Conservation (phyloP, 1,140 invertebrate genomes). For the Anastrepha obliqua region DNA sequence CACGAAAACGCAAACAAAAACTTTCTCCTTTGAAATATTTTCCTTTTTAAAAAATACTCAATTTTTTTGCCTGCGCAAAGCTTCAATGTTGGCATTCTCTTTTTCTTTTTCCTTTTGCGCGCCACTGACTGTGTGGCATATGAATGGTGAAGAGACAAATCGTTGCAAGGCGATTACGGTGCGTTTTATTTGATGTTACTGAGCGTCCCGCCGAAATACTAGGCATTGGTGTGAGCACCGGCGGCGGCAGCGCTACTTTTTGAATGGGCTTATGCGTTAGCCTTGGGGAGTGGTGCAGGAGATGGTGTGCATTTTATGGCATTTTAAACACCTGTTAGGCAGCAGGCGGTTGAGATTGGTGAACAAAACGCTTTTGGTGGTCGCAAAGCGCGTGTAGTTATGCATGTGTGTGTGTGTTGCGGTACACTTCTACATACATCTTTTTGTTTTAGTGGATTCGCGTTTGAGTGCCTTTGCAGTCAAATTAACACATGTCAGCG, state of each 20-base stretch:
- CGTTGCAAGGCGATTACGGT: background rate
- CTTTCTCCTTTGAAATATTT: constrained; percentile 7
- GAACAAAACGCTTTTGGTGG: too few species aligned
- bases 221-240: background rate
- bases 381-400: too few species aligned
- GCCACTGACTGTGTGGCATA: background rate
- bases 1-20: background rate
- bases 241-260: background rate
- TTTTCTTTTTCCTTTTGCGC: background rate
- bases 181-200: background rate
- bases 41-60: background rate
- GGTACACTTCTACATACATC: too few species aligned
- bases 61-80: background rate
- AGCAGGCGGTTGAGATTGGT: background rate
- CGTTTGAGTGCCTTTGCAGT: background rate
- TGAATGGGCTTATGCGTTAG: background rate
- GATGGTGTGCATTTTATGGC: too few species aligned
- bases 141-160: background rate
- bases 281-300: background rate
- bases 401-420: too few species aligned
- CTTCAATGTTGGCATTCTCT: background rate
- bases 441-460: too few species aligned
- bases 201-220: background rate
- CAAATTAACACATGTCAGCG: background rate
- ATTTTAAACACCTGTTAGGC: background rate